Conservation (phyloP, 1,140 invertebrate species). For the Globodera ellingtonae region DNA sequence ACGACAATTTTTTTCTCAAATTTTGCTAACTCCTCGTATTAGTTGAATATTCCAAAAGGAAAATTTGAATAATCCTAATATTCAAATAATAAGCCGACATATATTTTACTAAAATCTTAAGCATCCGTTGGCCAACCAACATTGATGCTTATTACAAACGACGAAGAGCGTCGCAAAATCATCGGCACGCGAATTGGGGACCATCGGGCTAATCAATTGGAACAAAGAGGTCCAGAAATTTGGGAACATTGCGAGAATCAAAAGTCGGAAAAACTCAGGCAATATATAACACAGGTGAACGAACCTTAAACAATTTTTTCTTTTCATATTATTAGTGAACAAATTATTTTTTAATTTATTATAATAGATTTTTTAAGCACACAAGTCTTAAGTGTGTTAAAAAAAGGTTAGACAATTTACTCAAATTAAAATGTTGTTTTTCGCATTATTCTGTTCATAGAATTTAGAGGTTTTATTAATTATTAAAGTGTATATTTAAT, state of each 20-base stretch:
- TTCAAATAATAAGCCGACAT: not conserved
- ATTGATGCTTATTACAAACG: not conserved
- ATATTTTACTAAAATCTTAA: not conserved
- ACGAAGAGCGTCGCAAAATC: not conserved
- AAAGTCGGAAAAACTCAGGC: not conserved
- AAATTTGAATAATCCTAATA: no score
- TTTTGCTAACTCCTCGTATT: no score
- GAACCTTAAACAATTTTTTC: no score
- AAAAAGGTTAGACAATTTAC: no score
- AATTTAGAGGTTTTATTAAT: no score
- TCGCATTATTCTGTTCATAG: not conserved
- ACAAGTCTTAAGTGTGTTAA: no score
- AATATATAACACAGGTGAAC: not conserved
- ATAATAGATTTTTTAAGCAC: no score
- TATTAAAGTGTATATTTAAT: not conserved
- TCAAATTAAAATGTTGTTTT: no score
- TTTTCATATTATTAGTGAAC: no score
- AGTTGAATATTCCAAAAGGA: no score
- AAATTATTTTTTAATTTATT: no score
- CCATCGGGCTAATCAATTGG: not conserved
- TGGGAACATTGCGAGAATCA: not conserved
- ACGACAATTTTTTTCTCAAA: no score
- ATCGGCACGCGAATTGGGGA: not conserved
- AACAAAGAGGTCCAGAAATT: not conserved
- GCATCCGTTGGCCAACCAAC: not conserved